Evolutionary conservation across 2,797 vertebrate species (phyloP), one percentile per base, ranked within the genome.

Genomic region (Hemitrygon akajei): DNA sequence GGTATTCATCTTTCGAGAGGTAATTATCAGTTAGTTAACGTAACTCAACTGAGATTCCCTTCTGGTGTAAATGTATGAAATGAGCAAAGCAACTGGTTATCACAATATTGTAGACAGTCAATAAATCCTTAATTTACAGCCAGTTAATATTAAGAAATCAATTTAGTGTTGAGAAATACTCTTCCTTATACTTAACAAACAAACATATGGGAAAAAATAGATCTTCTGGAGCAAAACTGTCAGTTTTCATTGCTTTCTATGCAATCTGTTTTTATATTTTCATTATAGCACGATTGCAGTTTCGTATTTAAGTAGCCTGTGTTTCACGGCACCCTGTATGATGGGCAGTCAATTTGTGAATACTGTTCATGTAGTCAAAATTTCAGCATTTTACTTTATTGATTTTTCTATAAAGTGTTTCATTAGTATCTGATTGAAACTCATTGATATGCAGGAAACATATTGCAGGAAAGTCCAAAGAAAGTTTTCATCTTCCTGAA

Each of bases 181-280:
- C 63, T 89, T 69, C 60, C 63, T n/a, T 34, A 87, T 63, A 14
- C 63, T 58, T 87, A 60, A 89, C 63, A 69, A 18, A 66, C 14
- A 69, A 37, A 89, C 34, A 69, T 69, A 89, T 89, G 60, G 63
- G 14, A 84, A 30, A 47, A 47, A 86, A 86, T 60, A 86, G 82
- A 86, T 25, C 82, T 86, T 60, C 56, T 30, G 60, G 47, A 86
- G 60, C 56, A 86, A 86, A 60, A 63, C 11, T 86, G 82, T 86
- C 82, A 86, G 82, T 60, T 86, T 86, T 86, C 47, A 86, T 86
- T 86, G 12, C 82, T 63, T 6, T 60, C 82, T 56, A 6, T 86
- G 82, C 27, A 86, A 86, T n/a, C 56, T 60, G 82, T 86, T 84
- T 58, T 47, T 86, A 60, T 86, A 86, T 60, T 86, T 86, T 86